These are phyloP conservation scores for Kryptolebias ocellatus DNA, from an alignment of 2,797 vertebrate genomes.

Conservation along the genomic window DNA sequence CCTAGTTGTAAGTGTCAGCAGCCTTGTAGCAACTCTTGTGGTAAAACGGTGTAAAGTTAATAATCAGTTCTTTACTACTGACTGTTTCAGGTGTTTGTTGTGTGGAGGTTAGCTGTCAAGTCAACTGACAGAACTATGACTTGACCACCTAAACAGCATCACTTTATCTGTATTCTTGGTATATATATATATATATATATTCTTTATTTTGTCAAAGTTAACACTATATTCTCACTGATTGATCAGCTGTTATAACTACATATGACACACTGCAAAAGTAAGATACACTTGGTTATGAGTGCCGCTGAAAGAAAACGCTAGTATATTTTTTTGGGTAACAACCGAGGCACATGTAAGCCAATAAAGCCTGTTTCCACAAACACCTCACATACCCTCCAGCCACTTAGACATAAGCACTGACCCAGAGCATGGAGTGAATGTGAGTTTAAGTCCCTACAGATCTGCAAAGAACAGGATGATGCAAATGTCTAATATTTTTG, in stretches of 20 bases:
- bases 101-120: conserved; percentile 25
- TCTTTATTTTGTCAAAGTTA: too few species aligned
- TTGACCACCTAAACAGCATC: conserved; percentile 19
- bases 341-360: conserved; percentile 8
- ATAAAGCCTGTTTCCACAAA: conserved; percentile 18
- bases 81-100: conserved; percentile 30
- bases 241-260: too few species aligned
- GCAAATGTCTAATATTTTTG: conserved; percentile 22
- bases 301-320: conserved; percentile 16
- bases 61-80: conserved; percentile 34
- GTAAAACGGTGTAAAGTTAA: conserved; percentile 46
- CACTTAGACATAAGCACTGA: conserved; percentile 20
- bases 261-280: too few species aligned
- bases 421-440: conserved; percentile 25
- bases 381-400: conserved; percentile 30
- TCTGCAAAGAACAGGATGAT: conserved; percentile 37
- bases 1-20: conserved; percentile 48
- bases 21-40: conserved; percentile 19
- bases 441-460: conserved; percentile 25
- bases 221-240: too few species aligned
- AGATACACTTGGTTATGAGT: too few species aligned
- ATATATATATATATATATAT: too few species aligned
- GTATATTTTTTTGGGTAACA: conserved; percentile 3
- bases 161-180: conserved; percentile 1
- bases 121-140: conserved; percentile 19